Evolutionary conservation across 2,888 invertebrate species (phyloP).

Genomic region (Clitarchus hookeri): DNA sequence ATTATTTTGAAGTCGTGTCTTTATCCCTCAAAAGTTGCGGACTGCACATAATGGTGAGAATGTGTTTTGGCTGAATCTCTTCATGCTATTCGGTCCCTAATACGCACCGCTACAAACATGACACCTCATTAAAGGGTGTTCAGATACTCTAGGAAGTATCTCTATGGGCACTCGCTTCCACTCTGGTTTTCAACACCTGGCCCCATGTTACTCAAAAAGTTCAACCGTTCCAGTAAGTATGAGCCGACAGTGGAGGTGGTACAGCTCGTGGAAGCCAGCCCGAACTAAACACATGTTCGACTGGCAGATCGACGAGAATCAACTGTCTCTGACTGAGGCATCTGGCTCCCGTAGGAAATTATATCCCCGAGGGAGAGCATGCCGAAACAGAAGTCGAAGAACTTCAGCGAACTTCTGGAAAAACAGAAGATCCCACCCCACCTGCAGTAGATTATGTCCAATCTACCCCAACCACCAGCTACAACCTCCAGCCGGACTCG

Average conservation of each 20-base stretch:
- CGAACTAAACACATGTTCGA: slow-evolving; percentile 39
- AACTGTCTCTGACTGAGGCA: slow-evolving; percentile 39
- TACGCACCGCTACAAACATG: slow-evolving; percentile 30
- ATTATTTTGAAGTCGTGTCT: too few species aligned
- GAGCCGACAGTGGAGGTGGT: slow-evolving; percentile 42
- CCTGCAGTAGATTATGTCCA: too few species aligned
- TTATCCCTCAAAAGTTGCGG: too few species aligned
- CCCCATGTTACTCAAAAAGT: slow-evolving; percentile 35
- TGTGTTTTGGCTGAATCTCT: too few species aligned
- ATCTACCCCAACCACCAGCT: too few species aligned
- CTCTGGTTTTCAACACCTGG: slow-evolving; percentile 25
- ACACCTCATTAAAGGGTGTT: slow-evolving; percentile 35
- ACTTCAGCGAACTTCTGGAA: too few species aligned
- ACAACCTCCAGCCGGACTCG: too few species aligned
- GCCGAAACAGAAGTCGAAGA: too few species aligned
- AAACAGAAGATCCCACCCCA: too few species aligned
- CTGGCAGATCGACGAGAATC: slow-evolving; percentile 37
- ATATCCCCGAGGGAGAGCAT: too few species aligned
- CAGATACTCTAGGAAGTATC: slow-evolving; percentile 36
- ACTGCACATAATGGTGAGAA: too few species aligned
- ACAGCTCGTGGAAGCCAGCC: slow-evolving; percentile 40
- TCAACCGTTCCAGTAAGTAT: slow-evolving; percentile 38
- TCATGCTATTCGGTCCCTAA: slow-evolving; percentile 17
- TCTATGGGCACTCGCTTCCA: slow-evolving; percentile 38
- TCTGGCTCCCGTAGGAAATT: slow-evolving; percentile 39